These are phyloP conservation scores for Anguilla megastoma DNA, from an alignment of 2,797 vertebrate species.

Conservation along the genomic window DNA sequence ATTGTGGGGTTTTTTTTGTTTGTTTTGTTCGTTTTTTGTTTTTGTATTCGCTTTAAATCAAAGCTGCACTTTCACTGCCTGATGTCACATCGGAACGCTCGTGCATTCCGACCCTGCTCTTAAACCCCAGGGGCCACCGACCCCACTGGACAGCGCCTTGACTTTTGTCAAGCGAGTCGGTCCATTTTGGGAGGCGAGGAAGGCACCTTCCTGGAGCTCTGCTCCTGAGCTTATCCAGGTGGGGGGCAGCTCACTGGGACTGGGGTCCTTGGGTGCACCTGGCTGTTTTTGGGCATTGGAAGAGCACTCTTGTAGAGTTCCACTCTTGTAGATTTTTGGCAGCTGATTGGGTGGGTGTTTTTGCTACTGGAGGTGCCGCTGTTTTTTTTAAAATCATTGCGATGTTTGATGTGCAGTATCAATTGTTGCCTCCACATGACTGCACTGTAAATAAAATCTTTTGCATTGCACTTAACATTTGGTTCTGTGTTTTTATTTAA, in stretches of 20 bases:
- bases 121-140: neutral
- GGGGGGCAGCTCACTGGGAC: conserved; percentile 25
- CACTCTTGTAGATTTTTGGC: conserved; percentile 34
- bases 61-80: conserved; percentile 29
- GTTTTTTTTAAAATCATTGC: conserved; percentile 45
- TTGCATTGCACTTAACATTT: conserved; percentile 36
- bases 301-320: conserved; percentile 36
- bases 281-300: conserved; percentile 44
- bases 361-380: conserved; percentile 43
- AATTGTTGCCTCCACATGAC: neutral
- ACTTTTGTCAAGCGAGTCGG: neutral
- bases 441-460: conserved; percentile 37
- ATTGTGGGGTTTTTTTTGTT: neutral
- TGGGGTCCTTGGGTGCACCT: neutral
- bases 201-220: conserved; percentile 16
- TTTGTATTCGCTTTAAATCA: conserved; percentile 18
- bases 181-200: neutral
- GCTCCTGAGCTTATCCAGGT: conserved; percentile 30
- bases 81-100: neutral
- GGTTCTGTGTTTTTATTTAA: neutral
- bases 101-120: conserved; percentile 12
- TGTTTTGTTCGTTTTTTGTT: conserved; percentile 46
- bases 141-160: conserved; percentile 26
- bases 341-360: conserved; percentile 41
- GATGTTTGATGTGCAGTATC: conserved; percentile 40